Evolutionary conservation across 2,113 vertebrate genomes (phyloP).

Genomic region (Sander lucioperca): DNA sequence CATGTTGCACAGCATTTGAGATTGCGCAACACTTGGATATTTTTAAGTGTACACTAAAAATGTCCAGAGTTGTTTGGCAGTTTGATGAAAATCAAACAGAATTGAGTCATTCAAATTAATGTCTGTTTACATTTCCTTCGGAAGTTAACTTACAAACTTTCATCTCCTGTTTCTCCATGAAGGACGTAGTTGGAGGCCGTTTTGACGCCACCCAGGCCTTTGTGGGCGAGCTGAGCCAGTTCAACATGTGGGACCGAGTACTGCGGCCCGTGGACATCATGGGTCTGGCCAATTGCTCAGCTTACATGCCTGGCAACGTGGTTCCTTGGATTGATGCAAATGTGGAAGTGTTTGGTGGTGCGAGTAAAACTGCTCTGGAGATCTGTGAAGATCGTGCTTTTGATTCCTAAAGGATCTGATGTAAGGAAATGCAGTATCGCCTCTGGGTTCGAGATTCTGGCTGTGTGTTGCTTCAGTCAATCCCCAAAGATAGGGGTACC

Average conservation of each 20-base stretch:
- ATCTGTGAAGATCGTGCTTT: constrained; percentile 95
- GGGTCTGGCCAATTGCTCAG: constrained; percentile 96
- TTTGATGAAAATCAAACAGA: constrained; percentile 61
- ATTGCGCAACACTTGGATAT: constrained; percentile 1
- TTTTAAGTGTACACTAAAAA: constrained; percentile 41
- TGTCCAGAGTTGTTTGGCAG: background rate
- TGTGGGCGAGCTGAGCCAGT: constrained; percentile 97
- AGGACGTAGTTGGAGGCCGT: constrained; percentile 96
- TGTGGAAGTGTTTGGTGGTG: constrained; percentile 94
- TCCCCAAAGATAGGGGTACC: constrained; percentile 49
- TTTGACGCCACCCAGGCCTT: constrained; percentile 99
- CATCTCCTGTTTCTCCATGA: constrained; percentile 28
- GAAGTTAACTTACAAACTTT: constrained; percentile 12
- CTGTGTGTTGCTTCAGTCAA: constrained; percentile 56
- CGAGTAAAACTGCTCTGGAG: constrained; percentile 93
- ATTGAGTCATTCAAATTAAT: constrained; percentile 54
- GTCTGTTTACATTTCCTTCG: constrained; percentile 18
- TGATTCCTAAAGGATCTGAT: constrained; percentile 87
- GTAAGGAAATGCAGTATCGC: constrained; percentile 1
- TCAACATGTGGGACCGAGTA: constrained; percentile 99
- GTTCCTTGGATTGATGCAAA: constrained; percentile 97
- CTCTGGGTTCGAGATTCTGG: constrained; percentile 47
- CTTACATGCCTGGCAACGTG: constrained; percentile 97
- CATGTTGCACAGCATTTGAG: constrained; percentile 39
- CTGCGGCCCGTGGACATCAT: constrained; percentile 92